These are phyloP conservation scores for Fulmarus glacialis DNA, from an alignment of 2,113 vertebrate genomes.

Conservation along the genomic window DNA sequence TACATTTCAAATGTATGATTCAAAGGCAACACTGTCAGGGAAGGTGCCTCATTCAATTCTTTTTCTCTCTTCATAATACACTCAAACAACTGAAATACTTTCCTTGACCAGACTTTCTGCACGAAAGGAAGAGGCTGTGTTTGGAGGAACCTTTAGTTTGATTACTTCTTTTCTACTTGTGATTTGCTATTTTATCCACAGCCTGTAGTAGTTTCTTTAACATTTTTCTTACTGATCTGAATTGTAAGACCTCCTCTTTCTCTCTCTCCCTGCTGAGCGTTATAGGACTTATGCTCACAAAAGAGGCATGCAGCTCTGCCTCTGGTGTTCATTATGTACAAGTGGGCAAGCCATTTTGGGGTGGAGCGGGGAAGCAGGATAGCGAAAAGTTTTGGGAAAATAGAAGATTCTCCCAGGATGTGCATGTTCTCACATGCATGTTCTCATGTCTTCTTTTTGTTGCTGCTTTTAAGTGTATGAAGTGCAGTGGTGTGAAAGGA, in stretches of 20 bases:
- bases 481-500: neutral
- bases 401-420: neutral
- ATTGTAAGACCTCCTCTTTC: neutral
- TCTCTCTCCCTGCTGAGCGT: neutral
- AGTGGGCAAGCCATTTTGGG: neutral
- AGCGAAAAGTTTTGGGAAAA: neutral
- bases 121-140: neutral
- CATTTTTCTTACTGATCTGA: neutral
- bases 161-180: neutral
- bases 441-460: neutral
- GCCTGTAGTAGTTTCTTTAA: neutral
- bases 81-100: neutral
- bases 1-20: neutral
- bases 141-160: neutral
- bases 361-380: neutral
- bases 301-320: neutral
- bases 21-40: neutral
- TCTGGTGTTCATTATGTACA: neutral
- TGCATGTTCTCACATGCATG: accelerated
- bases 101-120: neutral
- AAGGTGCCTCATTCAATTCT: neutral
- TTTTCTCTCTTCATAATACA: neutral
- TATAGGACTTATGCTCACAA: neutral
- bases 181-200: neutral
- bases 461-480: neutral